phyloP scores from a whole-genome alignment of 2,888 invertebrate genomes.

The Drosophila cyrtoloma region DNA sequence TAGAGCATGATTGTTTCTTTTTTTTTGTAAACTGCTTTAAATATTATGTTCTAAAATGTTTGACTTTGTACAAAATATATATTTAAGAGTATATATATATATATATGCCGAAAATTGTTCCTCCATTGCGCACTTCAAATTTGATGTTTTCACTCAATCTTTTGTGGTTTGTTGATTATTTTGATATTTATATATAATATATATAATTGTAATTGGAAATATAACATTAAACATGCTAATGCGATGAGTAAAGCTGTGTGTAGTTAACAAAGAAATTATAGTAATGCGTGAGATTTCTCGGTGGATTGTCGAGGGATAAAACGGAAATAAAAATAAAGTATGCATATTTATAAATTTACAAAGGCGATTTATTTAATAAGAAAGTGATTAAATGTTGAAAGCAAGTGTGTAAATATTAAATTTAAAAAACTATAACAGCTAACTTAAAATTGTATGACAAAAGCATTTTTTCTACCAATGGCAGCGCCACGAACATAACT shows the following conservation, averaged over 20 bases:
- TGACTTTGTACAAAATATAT: conserved; percentile 80
- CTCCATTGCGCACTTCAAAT: conserved; percentile 63
- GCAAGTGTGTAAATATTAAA: conserved; percentile 42
- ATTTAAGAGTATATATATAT: conserved; percentile 50
- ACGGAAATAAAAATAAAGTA: conserved; percentile 24
- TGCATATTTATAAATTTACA: conserved; percentile 53
- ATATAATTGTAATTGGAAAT: conserved; percentile 23
- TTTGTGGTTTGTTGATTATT: conserved; percentile 42
- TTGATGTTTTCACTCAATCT: conserved; percentile 71
- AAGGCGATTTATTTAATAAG: conserved; percentile 71
- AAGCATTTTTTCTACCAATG: conserved; percentile 68
- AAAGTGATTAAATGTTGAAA: conserved; percentile 47
- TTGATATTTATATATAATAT: conserved; percentile 34
- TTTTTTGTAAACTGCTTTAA: conserved; percentile 64
- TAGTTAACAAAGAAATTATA: conserved; percentile 15
- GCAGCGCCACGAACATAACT: conserved; percentile 67
- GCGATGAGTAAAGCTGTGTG: conserved; percentile 18
- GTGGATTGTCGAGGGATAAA: conserved; percentile 69
- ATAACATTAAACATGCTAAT: conserved; percentile 24
- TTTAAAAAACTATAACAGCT: conserved; percentile 67
- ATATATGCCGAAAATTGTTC: conserved; percentile 79
- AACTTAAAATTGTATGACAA: conserved; percentile 77
- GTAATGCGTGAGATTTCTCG: conserved; percentile 56
- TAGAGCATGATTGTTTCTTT: conserved; percentile 67
- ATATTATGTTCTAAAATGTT: conserved; percentile 76